Base-by-base conservation (phyloP, 2,797 vertebrate species). In the Leptatherina wallacei region DNA sequence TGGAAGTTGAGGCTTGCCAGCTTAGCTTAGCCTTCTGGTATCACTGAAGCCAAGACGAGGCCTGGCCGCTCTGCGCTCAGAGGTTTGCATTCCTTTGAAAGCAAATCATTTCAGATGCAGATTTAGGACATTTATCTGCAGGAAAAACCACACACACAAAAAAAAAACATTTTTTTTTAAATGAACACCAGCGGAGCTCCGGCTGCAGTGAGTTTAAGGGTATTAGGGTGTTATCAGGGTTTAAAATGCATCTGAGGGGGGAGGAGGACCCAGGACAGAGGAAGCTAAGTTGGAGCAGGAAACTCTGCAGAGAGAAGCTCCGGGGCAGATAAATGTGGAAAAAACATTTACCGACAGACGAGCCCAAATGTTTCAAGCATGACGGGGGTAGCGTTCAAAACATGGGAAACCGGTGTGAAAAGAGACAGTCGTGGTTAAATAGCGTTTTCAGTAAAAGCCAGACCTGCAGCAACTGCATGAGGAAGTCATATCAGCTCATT, bases 291-390 rank as follows among this genome's bases (percentile, higher is more conserved):
- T 61, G 61, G 40, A 24, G 40, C 30, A 32, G 58, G 57, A 29
- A 65, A 49, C 32, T 71, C 54, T 70, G 72, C 65, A 61, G 62
- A 72, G 58, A 75, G 72, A 78, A 76, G 79, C 81, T 81, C 42
- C 0, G 0, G 38, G 66, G 42, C 72, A 89, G 90, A 92, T 89
- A 89, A 80, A 89, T 84, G 83, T 88, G 91, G 85, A 80, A 91
- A 91, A 90, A 38, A 91, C 88, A 91, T 91, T 91, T 90, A 85
- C 63, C 79, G 84, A 85, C 81, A 58, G 75, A 85, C 77, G 69
- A 75, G 68, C 65, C 79, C 86, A 83, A 90, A 91, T 88, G 90
- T 92, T 92, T 88, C 82, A 71, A 71, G 88, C 89, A 74, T 83
- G 90, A 86, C 88, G 62, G 75, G 30, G 57, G 52, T 60, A 63